Evolutionary conservation across 1,140 invertebrate species (phyloP).

Genomic region (Coenobita brevimanus): DNA sequence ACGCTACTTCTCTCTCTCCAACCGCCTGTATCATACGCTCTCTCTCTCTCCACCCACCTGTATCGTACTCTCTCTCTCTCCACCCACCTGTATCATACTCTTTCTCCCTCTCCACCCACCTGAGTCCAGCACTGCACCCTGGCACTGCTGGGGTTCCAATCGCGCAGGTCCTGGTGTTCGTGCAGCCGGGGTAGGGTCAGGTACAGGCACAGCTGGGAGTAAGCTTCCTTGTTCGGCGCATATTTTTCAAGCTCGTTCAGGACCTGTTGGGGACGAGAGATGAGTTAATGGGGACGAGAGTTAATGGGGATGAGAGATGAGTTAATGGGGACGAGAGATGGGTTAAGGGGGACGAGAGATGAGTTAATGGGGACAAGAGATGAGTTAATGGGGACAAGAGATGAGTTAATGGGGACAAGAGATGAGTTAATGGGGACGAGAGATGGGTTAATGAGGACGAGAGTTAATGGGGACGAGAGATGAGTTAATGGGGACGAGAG

Average conservation of each 20-base stretch:
- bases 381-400: not conserved
- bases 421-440: not conserved
- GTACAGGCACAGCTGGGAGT: constrained; percentile 92
- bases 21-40: too few relatives aligned
- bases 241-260: constrained; percentile 91
- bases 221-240: constrained; percentile 93
- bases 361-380: not conserved
- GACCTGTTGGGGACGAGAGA: constrained; percentile 72
- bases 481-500: not conserved
- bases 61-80: too few relatives aligned
- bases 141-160: constrained; percentile 93
- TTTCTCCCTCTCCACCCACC: too few relatives aligned
- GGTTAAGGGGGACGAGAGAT: not conserved
- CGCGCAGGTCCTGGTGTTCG: constrained; percentile 89
- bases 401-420: not conserved
- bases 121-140: constrained; percentile 90
- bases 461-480: not conserved
- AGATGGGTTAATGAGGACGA: not conserved
- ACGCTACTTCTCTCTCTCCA: too few relatives aligned
- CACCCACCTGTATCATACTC: too few relatives aligned
- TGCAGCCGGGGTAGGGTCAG: constrained; percentile 93
- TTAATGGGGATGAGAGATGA: not conserved
- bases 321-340: not conserved
- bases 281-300: not conserved
- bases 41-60: too few relatives aligned